A percentile compares a stretch with the other conserved stretches of the same genome.
Evolutionary conservation across 1,140 invertebrate genomes (phyloP).

Genomic region (Lepidurus arcticus): DNA sequence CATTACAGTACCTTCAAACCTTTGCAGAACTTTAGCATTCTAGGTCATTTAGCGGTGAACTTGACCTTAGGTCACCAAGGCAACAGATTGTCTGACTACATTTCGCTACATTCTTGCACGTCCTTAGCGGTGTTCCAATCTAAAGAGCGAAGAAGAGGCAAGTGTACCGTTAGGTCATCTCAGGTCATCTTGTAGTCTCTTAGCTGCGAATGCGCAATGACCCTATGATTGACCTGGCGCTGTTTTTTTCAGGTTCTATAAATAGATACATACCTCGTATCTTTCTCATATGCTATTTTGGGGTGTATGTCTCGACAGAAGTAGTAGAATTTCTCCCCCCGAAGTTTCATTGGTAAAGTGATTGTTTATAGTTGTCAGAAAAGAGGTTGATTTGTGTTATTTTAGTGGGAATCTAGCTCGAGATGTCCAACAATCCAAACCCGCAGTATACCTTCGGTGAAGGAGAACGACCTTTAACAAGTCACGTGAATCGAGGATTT

Average conservation of each 20-base stretch:
- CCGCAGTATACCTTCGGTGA: not conserved
- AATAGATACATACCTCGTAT: not conserved
- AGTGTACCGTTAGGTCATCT: not conserved
- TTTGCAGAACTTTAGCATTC: not conserved
- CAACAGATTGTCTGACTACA: not conserved
- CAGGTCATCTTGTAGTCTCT: not conserved
- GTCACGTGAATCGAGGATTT: not conserved
- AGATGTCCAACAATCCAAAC: not conserved
- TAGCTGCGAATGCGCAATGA: not conserved
- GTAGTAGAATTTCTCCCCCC: not conserved
- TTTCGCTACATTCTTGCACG: not conserved
- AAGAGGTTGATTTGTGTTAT: not conserved
- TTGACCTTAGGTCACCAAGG: not conserved
- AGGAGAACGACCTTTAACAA: not conserved
- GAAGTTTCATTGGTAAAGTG: not conserved
- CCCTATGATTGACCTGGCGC: not conserved
- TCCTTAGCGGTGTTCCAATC: not conserved
- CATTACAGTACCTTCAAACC: not conserved
- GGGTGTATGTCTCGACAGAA: not conserved
- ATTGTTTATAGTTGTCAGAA: not conserved
- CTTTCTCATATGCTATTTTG: not conserved
- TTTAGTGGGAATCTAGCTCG: not conserved
- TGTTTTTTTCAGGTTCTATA: not conserved
- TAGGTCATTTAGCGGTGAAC: not conserved
- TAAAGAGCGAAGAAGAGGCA: not conserved